Percentiles rank a stretch among this genome's conserved stretches.
Evolutionary conservation across 2,888 invertebrate species (phyloP).

Genomic region (Theodoxus fluviatilis): DNA sequence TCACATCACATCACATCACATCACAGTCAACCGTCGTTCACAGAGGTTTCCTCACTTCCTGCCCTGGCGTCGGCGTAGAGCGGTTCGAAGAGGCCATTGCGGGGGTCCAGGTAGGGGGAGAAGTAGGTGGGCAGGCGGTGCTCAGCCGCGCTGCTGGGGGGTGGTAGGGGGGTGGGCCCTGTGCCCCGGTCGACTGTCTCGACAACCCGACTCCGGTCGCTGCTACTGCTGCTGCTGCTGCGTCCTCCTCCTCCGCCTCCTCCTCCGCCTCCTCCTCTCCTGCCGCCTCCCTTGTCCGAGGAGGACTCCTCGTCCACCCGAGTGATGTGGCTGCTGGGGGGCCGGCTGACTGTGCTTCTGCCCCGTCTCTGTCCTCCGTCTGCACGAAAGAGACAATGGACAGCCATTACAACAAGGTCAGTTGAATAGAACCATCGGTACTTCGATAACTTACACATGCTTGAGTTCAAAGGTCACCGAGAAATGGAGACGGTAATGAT

Average conservation of each 20-base stretch:
- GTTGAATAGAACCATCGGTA: too few relatives aligned
- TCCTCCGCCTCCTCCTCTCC: constrained; percentile 19
- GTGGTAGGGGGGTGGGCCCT: constrained; percentile 61
- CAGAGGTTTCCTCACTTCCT: too few relatives aligned
- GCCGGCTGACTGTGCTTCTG: constrained; percentile 41
- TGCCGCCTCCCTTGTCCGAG: constrained; percentile 35
- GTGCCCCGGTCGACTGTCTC: constrained; percentile 62
- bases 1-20: too few relatives aligned
- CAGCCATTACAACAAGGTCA: too few relatives aligned
- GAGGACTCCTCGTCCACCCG: constrained; percentile 55
- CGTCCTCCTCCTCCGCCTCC: background rate
- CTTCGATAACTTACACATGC: too few relatives aligned
- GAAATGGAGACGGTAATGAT: too few relatives aligned
- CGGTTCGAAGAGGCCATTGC: constrained; percentile 47
- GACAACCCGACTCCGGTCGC: constrained; percentile 42
- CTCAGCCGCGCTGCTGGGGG: constrained; percentile 36
- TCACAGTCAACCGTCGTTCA: too few relatives aligned
- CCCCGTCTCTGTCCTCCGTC: constrained; percentile 38
- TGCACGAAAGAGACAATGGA: constrained; percentile 23
- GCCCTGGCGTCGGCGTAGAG: too few relatives aligned
- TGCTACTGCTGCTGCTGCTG: constrained; percentile 28
- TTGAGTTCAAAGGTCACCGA: too few relatives aligned
- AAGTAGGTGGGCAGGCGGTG: constrained; percentile 40
- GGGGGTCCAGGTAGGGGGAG: constrained; percentile 38
- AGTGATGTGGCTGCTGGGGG: constrained; percentile 48